Evolutionary conservation across 35 echinoderm and acorn worm species (phyloP).

Genomic region (Anneissia japonica): DNA sequence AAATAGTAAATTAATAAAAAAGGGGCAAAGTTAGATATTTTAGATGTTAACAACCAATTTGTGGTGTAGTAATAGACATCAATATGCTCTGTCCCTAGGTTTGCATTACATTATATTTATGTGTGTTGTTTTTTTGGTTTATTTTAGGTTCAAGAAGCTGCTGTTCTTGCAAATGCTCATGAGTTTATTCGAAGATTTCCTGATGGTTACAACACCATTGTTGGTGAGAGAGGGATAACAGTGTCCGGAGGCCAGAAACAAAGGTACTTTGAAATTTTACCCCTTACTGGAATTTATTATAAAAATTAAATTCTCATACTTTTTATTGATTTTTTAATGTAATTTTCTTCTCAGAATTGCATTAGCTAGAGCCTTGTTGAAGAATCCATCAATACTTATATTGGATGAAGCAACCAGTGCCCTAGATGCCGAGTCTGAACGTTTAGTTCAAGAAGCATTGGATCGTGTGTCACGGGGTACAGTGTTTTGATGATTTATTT

Average conservation of each 20-base stretch:
- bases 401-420: constrained; percentile 95
- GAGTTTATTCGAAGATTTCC: constrained; percentile 85
- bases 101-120: not conserved
- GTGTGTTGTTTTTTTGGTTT: not conserved
- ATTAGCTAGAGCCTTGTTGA: constrained; percentile 79
- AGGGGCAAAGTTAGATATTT: no score
- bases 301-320: not conserved
- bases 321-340: not conserved
- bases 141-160: constrained; percentile 76
- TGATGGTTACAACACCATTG: constrained; percentile 74
- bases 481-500: no score
- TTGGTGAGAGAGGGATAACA: constrained; percentile 86
- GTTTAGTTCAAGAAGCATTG: constrained; percentile 76
- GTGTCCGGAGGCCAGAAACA: constrained; percentile 96
- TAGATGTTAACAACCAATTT: no score
- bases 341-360: constrained; percentile 54
- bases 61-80: no score
- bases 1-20: no score
- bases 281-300: not conserved
- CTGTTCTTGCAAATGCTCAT: constrained; percentile 72
- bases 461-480: constrained; percentile 74
- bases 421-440: constrained; percentile 77
- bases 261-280: constrained; percentile 39
- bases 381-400: constrained; percentile 79
- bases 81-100: no score